A percentile compares a stretch with the other conserved stretches of the same genome.
These are phyloP conservation scores for Rhizoglyphus robini DNA, from an alignment of 1,140 invertebrate genomes.

Conservation along the genomic window DNA sequence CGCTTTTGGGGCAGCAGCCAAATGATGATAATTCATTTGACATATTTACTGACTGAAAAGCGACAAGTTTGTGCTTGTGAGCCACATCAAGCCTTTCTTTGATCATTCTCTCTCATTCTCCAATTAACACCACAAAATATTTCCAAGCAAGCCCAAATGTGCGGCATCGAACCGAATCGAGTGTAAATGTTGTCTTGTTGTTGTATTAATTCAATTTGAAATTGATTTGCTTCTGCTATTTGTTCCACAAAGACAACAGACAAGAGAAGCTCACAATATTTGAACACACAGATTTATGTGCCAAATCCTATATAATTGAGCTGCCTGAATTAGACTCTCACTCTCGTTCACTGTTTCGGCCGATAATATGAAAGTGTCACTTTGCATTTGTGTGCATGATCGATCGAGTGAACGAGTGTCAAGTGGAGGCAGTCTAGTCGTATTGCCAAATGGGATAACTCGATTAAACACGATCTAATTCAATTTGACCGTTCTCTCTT, in stretches of 20 bases:
- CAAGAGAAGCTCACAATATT: no score
- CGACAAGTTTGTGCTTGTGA: no score
- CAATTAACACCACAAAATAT: no score
- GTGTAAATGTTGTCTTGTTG: no score
- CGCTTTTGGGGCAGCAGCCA: no score
- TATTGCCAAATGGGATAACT: neutral
- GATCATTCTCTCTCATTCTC: no score
- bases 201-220: neutral
- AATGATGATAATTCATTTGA: no score
- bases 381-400: conserved; percentile 1
- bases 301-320: neutral
- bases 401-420: neutral
- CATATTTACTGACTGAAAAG: no score
- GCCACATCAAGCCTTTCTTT: no score
- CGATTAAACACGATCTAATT: conserved; percentile 1
- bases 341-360: neutral
- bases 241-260: neutral
- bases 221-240: neutral
- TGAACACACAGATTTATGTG: no score
- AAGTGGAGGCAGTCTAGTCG: neutral
- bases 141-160: no score
- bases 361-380: neutral
- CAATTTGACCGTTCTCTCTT: neutral
- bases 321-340: neutral
- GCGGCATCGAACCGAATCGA: no score